Evolutionary conservation across 2,888 invertebrate species (phyloP).

Genomic region (Tachina fera): DNA sequence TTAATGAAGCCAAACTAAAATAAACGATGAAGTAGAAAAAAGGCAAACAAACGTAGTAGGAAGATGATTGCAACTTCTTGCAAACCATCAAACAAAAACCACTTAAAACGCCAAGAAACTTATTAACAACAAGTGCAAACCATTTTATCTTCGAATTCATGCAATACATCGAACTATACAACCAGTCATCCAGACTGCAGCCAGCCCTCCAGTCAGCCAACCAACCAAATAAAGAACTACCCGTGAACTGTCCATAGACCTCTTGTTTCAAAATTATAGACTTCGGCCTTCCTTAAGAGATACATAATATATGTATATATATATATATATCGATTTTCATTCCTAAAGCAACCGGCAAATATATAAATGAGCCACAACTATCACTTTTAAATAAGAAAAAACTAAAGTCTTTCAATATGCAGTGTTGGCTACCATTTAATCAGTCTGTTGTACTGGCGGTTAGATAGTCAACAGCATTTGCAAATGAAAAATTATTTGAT

Average conservation of each 20-base stretch:
- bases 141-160: slow-evolving; percentile 42
- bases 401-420: too few relatives aligned
- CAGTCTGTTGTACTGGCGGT: too few relatives aligned
- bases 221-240: slow-evolving; percentile 50
- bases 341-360: too few relatives aligned
- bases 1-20: slow-evolving; percentile 65
- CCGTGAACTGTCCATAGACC: slow-evolving; percentile 6
- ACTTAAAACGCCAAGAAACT: slow-evolving; percentile 66
- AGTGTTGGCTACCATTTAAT: too few relatives aligned
- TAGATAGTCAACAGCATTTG: too few relatives aligned
- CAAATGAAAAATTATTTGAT: too few relatives aligned
- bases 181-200: slow-evolving; percentile 42
- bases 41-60: neutral
- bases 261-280: too few relatives aligned
- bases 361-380: too few relatives aligned
- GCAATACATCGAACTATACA: slow-evolving; percentile 54
- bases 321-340: too few relatives aligned
- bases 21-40: slow-evolving; percentile 49
- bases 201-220: slow-evolving; percentile 11
- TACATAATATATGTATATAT: too few relatives aligned
- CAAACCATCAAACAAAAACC: slow-evolving; percentile 61
- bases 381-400: too few relatives aligned
- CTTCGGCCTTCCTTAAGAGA: too few relatives aligned
- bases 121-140: slow-evolving; percentile 69
- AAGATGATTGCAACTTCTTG: slow-evolving; percentile 55